phyloP scores from a whole-genome alignment of 2,797 vertebrate genomes.

The Smutsia temminckii region DNA sequence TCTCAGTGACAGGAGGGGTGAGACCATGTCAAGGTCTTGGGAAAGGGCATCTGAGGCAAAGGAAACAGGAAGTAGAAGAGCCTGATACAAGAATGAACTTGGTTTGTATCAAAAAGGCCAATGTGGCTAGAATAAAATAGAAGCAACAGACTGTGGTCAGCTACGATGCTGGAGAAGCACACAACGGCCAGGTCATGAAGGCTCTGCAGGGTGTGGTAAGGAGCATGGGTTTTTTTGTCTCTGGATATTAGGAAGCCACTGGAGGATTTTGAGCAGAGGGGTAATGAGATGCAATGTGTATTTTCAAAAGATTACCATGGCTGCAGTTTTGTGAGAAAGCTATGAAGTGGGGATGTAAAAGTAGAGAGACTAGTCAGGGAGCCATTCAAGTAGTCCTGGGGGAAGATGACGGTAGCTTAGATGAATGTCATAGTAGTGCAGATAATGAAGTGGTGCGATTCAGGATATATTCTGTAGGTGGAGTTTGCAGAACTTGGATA shows the following conservation, averaged over 20 bases:
- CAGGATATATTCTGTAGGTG: neutral
- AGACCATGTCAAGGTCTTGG: neutral
- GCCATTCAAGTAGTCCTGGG: neutral
- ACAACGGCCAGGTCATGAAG: neutral
- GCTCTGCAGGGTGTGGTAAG: neutral
- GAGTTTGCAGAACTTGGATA: neutral
- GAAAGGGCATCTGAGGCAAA: neutral
- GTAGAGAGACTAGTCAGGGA: neutral
- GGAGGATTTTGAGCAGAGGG: neutral
- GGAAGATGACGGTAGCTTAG: neutral
- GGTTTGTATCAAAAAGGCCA: neutral
- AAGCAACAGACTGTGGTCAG: neutral
- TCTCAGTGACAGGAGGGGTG: neutral
- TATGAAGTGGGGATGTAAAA: neutral
- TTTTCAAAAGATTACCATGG: neutral
- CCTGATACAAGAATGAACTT: neutral
- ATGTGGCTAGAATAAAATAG: neutral
- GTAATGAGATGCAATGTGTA: neutral
- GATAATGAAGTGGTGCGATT: neutral
- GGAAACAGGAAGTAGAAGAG: neutral
- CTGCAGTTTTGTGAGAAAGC: neutral
- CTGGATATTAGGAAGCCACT: neutral
- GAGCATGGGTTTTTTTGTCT: neutral
- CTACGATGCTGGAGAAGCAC: neutral
- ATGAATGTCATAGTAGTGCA: neutral